Conservation (phyloP, 2,797 vertebrate species). For the Falco cherrug region DNA sequence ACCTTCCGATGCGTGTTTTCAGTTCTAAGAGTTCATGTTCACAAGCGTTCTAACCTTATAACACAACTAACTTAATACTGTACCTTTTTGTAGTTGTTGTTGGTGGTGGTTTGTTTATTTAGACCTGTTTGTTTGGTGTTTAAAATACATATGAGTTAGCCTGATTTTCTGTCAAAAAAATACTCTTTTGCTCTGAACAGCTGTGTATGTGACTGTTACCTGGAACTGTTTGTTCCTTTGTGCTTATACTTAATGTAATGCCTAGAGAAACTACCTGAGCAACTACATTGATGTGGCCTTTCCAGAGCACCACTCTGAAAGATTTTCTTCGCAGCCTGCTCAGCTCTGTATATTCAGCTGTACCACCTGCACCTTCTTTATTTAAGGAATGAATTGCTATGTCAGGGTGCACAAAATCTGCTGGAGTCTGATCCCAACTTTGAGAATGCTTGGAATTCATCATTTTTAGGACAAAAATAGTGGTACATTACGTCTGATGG, state of each 20-base stretch:
- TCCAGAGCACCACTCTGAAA: conserved; percentile 65
- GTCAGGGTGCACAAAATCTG: not conserved
- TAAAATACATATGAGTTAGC: not conserved
- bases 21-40: not conserved
- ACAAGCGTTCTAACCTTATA: not conserved
- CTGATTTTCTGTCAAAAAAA: conserved; percentile 10
- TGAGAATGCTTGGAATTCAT: not conserved
- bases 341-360: conserved; percentile 62
- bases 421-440: not conserved
- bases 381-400: conserved; percentile 1
- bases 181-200: not conserved
- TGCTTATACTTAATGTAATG: conserved; percentile 42
- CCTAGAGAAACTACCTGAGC: conserved; percentile 71
- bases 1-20: not conserved
- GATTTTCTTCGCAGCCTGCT: conserved; percentile 37
- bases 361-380: not conserved
- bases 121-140: conserved; percentile 11
- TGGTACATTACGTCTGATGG: not conserved
- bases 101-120: not conserved
- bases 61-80: not conserved
- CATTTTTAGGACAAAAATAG: not conserved
- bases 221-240: conserved; percentile 37
- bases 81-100: not conserved
- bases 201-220: conserved; percentile 4
- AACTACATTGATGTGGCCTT: conserved; percentile 73